These are phyloP conservation scores for Actinopyga echinites DNA, from an alignment of 53 echinoderm and acorn worm species.

Conservation along the genomic window DNA sequence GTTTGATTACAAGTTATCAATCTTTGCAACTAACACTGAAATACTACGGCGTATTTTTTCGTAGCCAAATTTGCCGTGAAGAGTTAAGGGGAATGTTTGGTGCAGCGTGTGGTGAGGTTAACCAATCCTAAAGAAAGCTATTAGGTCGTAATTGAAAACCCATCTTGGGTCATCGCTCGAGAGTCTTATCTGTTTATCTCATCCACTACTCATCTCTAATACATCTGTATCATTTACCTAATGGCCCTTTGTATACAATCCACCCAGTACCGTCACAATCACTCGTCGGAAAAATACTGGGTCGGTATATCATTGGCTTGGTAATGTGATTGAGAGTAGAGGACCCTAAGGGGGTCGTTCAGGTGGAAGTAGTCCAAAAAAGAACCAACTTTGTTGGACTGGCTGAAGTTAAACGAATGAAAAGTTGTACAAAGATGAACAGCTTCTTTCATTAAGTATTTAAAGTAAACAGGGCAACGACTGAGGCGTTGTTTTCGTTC, in stretches of 20 bases:
- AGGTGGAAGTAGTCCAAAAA: too few species aligned
- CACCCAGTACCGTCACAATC: conserved; percentile 21
- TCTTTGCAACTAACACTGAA: conserved; percentile 23
- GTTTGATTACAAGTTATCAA: conserved; percentile 42
- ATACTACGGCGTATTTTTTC: conserved; percentile 11
- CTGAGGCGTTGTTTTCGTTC: too few species aligned
- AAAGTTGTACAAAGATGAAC: too few species aligned
- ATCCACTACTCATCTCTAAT: conserved; percentile 8
- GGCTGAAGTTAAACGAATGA: too few species aligned
- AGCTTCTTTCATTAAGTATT: too few species aligned
- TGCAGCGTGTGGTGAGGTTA: conserved; percentile 5
- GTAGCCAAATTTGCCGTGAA: conserved; percentile 31
- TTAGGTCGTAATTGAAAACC: conserved; percentile 33
- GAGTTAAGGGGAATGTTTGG: neutral
- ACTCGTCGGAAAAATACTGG: conserved; percentile 13
- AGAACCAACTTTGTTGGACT: too few species aligned
- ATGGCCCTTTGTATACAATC: conserved; percentile 46
- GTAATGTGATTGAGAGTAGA: conserved; percentile 30
- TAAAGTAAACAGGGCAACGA: too few species aligned
- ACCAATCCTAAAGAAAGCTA: conserved; percentile 21
- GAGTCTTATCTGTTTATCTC: conserved; percentile 22
- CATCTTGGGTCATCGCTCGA: conserved; percentile 20
- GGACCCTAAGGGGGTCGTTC: neutral
- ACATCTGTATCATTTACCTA: conserved; percentile 35
- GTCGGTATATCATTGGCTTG: conserved; percentile 21